phyloP scores from a whole-genome alignment of 1,140 invertebrate species.

The Tetragnatha versicolor region DNA sequence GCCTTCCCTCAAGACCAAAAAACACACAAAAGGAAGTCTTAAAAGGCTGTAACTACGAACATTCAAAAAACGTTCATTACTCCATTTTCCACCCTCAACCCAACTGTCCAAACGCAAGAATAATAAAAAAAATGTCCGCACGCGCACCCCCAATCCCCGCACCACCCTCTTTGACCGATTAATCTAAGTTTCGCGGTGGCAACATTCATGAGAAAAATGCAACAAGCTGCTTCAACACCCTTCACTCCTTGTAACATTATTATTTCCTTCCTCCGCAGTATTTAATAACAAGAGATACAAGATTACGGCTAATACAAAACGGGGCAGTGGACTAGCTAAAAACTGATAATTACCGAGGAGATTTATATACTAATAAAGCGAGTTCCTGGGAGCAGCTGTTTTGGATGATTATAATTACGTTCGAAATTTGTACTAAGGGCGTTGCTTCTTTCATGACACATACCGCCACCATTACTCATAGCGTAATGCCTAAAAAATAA shows the following conservation, averaged over 20 bases:
- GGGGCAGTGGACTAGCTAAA: neutral
- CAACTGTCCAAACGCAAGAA: neutral
- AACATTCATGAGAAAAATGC: constrained; percentile 45
- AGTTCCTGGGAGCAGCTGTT: constrained; percentile 33
- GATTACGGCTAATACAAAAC: constrained; percentile 21
- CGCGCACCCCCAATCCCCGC: no score
- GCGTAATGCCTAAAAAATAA: constrained; percentile 27
- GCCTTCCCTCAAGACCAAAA: no score
- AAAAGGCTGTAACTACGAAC: no score
- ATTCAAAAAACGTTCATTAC: constrained; percentile 8
- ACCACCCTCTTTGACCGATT: constrained; percentile 30
- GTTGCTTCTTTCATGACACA: constrained; percentile 35
- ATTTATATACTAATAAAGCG: constrained; percentile 45
- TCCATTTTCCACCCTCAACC: neutral
- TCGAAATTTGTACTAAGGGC: constrained; percentile 43
- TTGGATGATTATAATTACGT: constrained; percentile 48
- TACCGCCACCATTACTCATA: constrained; percentile 26
- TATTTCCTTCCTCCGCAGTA: constrained; percentile 36
- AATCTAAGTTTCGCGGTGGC: constrained; percentile 25
- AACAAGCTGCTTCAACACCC: constrained; percentile 46
- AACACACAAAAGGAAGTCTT: no score
- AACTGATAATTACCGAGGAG: constrained; percentile 43
- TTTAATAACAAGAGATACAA: constrained; percentile 42
- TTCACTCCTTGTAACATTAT: constrained; percentile 31
- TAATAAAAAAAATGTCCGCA: neutral